A percentile compares a stretch with the other conserved stretches of the same genome.
phyloP scores from a whole-genome alignment of 2,113 vertebrate genomes.

The Boulengeromyrus knoepffleri region DNA sequence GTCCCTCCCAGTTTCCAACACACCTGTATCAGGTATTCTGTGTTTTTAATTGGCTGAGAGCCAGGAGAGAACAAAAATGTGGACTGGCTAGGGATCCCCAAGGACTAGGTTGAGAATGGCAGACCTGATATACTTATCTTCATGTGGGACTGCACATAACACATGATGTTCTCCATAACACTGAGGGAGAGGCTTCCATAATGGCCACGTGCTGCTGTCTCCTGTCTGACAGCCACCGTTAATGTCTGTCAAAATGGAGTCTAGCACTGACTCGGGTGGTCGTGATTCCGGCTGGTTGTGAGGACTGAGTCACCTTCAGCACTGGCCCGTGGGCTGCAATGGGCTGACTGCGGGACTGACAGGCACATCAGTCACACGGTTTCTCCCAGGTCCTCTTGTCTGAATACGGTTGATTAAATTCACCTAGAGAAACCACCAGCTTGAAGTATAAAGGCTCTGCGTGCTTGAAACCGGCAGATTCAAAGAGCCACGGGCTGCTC shows the following conservation, averaged over 20 bases:
- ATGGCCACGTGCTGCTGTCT: neutral
- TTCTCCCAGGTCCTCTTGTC: neutral
- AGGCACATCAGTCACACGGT: neutral
- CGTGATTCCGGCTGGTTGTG: neutral
- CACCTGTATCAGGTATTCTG: neutral
- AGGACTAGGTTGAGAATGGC: neutral
- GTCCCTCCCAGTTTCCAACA: neutral
- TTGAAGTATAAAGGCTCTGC: neutral
- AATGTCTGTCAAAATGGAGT: neutral
- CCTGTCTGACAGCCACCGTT: neutral
- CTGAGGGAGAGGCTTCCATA: neutral
- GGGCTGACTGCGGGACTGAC: neutral
- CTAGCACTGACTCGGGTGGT: neutral
- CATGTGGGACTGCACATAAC: neutral
- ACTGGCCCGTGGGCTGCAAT: neutral
- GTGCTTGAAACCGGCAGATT: neutral
- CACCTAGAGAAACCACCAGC: neutral
- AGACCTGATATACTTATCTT: neutral
- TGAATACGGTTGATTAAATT: neutral
- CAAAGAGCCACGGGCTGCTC: neutral
- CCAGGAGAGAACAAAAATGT: neutral
- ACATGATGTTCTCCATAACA: neutral
- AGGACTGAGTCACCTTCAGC: neutral
- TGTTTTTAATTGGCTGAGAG: neutral
- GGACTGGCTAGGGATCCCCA: neutral